Conservation (phyloP, 2,888 invertebrate genomes). For the Mimachlamys varia region DNA sequence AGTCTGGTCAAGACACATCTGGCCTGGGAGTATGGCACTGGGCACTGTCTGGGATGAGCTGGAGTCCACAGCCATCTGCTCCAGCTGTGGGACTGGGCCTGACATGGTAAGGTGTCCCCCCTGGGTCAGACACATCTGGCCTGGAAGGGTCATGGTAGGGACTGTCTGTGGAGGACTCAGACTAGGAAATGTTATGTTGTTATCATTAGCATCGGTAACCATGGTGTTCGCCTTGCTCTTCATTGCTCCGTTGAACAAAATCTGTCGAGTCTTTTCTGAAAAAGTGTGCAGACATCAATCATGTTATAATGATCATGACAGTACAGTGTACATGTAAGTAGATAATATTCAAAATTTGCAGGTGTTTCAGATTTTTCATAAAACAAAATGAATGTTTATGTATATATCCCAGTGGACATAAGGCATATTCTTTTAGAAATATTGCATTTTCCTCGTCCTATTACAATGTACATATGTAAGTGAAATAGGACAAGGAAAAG, state of each 20-base stretch:
- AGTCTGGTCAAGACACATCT: slow-evolving; percentile 47
- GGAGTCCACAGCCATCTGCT: slow-evolving; percentile 26
- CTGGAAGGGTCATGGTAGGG: slow-evolving; percentile 25
- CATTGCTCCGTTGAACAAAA: slow-evolving; percentile 65
- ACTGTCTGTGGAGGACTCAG: slow-evolving; percentile 23
- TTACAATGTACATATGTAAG: too few species aligned
- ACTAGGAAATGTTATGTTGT: slow-evolving; percentile 53
- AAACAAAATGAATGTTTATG: too few species aligned
- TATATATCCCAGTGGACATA: too few species aligned
- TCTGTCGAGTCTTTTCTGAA: slow-evolving; percentile 66
- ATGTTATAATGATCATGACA: neutral
- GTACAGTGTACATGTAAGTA: too few species aligned
- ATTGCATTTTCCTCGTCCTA: too few species aligned
- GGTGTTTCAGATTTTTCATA: neutral
- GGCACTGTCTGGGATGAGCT: neutral
- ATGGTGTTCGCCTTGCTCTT: slow-evolving; percentile 52
- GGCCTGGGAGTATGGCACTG: slow-evolving; percentile 40
- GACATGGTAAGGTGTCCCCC: slow-evolving; percentile 38
- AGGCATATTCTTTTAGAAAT: too few species aligned
- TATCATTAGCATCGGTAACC: slow-evolving; percentile 61
- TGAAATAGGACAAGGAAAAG: too few species aligned
- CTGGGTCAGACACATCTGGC: slow-evolving; percentile 41
- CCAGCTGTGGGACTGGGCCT: neutral
- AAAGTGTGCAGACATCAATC: slow-evolving; percentile 29
- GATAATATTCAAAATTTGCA: neutral